Conservation (phyloP, 2,797 vertebrate species). For the Hydrophis major region DNA sequence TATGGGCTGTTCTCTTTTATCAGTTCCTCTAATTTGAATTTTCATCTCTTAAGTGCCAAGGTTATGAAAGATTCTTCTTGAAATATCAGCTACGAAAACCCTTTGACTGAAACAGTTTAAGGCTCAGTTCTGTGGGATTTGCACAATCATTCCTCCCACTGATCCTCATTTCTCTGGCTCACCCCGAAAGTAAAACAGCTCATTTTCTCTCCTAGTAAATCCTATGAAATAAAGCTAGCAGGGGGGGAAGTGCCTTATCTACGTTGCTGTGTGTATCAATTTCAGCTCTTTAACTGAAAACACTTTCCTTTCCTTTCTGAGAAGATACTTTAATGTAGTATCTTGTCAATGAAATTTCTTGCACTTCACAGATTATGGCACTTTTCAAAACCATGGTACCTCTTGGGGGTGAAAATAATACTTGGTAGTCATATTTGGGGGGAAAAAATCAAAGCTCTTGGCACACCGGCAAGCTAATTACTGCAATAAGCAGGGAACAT, state of each 20-base stretch:
- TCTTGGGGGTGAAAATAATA: accelerated
- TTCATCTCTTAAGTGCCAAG: neutral
- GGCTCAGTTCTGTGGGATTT: neutral
- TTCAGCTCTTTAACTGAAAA: neutral
- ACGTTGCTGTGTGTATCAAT: accelerated
- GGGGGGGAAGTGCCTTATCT: neutral
- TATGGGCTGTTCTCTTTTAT: accelerated
- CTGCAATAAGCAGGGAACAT: neutral
- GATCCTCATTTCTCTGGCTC: accelerated
- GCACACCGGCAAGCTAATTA: neutral
- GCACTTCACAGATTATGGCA: neutral
- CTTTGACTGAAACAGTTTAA: neutral
- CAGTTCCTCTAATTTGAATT: neutral
- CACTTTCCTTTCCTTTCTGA: neutral
- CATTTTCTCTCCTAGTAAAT: neutral
- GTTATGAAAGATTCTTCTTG: neutral
- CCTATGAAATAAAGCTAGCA: neutral
- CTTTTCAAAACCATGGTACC: neutral
- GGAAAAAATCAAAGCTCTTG: neutral
- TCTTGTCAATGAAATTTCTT: neutral
- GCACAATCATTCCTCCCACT: neutral
- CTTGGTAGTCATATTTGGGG: neutral
- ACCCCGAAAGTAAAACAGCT: neutral
- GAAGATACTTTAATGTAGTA: accelerated
- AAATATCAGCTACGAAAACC: neutral